Percentiles rank a stretch among this genome's conserved stretches.
Evolutionary conservation across 2,113 vertebrate species (phyloP).

Genomic region (Stomatorhinus ivindoensis): DNA sequence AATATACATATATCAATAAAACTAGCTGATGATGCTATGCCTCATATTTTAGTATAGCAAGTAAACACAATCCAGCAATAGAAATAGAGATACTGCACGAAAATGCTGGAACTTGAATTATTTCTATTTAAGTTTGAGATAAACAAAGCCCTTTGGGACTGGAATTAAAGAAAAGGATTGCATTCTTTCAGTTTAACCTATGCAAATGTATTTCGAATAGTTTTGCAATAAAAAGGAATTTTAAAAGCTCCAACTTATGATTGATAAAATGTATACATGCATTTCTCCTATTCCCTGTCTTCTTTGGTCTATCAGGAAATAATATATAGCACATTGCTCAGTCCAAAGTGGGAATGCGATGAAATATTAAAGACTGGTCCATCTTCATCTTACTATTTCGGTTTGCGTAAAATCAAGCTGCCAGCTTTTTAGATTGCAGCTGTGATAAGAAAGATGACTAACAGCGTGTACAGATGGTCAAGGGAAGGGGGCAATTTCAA

Average conservation of each 20-base stretch:
- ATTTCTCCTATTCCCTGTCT: not conserved
- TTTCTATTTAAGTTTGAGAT: not conserved
- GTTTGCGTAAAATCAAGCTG: constrained; percentile 77
- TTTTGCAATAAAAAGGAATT: not conserved
- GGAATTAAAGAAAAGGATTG: not conserved
- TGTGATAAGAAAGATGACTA: constrained; percentile 63
- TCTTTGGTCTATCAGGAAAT: not conserved
- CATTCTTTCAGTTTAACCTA: not conserved
- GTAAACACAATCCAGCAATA: not conserved
- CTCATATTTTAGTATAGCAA: not conserved
- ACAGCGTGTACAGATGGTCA: constrained; percentile 60
- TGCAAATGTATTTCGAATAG: not conserved
- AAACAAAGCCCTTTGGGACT: not conserved
- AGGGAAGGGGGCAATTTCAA: constrained; percentile 23
- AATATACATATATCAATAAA: constrained; percentile 42
- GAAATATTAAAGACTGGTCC: constrained; percentile 70
- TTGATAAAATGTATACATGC: not conserved
- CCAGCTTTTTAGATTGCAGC: constrained; percentile 49
- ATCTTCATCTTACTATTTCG: constrained; percentile 80
- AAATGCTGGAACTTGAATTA: not conserved
- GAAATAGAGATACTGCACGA: not conserved
- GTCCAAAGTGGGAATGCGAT: constrained; percentile 60
- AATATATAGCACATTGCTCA: not conserved
- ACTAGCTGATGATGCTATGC: not conserved
- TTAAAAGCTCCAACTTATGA: not conserved